Base-by-base conservation (phyloP, 2,797 vertebrate species). In the Sebastiscus tertius region DNA sequence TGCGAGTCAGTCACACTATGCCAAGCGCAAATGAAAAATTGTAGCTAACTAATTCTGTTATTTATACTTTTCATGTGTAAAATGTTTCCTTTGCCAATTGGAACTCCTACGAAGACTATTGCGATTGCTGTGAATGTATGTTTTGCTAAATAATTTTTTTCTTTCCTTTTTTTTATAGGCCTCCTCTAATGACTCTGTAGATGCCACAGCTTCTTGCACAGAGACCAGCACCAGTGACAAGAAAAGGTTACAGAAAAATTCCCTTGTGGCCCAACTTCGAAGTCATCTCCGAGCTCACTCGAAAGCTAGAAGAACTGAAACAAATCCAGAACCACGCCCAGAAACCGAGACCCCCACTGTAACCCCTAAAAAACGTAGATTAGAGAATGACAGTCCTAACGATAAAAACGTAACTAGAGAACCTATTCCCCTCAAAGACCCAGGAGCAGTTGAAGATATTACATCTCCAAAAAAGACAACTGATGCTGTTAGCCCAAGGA, bases 211-310 rank as follows among this genome's bases (percentile, higher is more conserved):
- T 60, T 59, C 72, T 26, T 39, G 33, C 68, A 34, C 56, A 12
- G 76, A 68, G 34, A 75, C 64, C 13, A 71, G 42, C 31, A 36
- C 31, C 10, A 34, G 18, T 59, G 39, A 29, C 20, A 68, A 39
- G 29, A 86, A 79, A 61, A 42, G 3, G 6, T 68, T 46, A 4
- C 59, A 62, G 20, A 79, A 72, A 74, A 60, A 46, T 2, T 75
- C 77, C 1, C n/a, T 88, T 26, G 61, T 93, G 4, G n/a, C 75
- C 14, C 62, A 77, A 6, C 89, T 92, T 18, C 81, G 72, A 80
- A 83, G 71, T 75, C 90, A 89, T 67, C 52, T 92, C 27, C 87
- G 82, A 81, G 31, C 62, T 18, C 68, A 70, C 11, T 31, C 69
- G 0, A 72, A 82, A 65, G 20, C 54, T 22, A 81, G 22, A 83